Base-by-base conservation (phyloP, 1,140 invertebrate genomes). In the Brachystomella parvula region DNA sequence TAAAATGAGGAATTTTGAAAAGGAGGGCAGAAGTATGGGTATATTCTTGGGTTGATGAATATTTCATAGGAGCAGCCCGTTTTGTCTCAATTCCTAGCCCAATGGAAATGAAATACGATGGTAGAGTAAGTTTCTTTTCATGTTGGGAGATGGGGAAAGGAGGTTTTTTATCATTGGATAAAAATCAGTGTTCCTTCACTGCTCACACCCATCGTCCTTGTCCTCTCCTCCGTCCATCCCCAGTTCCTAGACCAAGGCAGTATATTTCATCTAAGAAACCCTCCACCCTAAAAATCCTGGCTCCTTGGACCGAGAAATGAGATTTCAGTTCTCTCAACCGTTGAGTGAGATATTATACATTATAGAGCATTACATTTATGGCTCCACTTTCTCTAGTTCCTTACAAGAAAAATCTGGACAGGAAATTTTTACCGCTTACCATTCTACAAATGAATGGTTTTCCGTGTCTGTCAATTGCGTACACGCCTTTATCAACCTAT, bases 241-340 rank as follows among this genome's bases (percentile, higher is more conserved):
- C 35, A 39, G 35, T 19, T 39, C 19, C 35, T 39, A 9, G 6
- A 9, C 35, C 35, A 39, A 44, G 39, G 39, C 39, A 44, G 39
- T n/a, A 44, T n/a, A 44, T n/a, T n/a, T 44, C 39, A 44, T 9
- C 39, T 44, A 44, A n/a, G n/a, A 44, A 9, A n/a, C 9, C 39
- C 39, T 44, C 39, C 9, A 9, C 49, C 49, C 15, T 17, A 63
- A 65, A 64, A 61, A 32, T 35, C 30, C 28, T 61, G 59, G 67
- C 47, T 65, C 63, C 44, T n/a, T 49, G 47, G 64, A 69, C 59
- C 67, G 63, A 39, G 63, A 69, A 69, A 69, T 69, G 63, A 69
- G 67, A 69, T 69, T 65, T 69, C 31, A 39, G 53, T 29, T 57
- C 60, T 28, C 31, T 69, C 58, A 65, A 61, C 58, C 63, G 63